A percentile compares a stretch with the other conserved stretches of the same genome.
Conservation (phyloP, 1,140 invertebrate species). For the Conus ventricosus region DNA sequence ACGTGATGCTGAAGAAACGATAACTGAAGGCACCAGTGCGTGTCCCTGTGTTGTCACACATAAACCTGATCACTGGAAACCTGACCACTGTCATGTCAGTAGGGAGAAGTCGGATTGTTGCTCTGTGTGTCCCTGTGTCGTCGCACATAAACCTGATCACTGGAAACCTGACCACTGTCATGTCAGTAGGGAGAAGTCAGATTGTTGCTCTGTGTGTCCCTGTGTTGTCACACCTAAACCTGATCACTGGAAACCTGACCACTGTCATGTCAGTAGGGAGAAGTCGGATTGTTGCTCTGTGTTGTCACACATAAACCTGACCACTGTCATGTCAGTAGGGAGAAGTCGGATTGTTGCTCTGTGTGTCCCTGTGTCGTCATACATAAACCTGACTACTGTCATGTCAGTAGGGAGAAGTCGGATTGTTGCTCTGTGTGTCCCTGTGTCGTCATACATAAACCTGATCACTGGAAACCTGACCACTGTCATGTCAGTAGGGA, state of each 20-base stretch:
- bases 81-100: too few species aligned
- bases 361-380: neutral
- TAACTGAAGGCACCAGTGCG: neutral
- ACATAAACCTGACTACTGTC: neutral
- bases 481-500: too few species aligned
- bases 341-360: too few species aligned
- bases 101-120: too few species aligned
- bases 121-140: neutral
- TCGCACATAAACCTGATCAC: neutral
- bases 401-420: too few species aligned
- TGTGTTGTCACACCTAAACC: neutral
- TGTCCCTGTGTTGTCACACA: neutral
- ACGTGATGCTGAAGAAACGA: conserved; percentile 23
- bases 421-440: neutral
- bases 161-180: neutral
- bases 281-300: neutral
- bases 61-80: conserved; percentile 4
- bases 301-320: neutral
- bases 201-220: neutral
- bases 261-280: too few species aligned
- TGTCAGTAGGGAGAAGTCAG: too few species aligned
- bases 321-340: too few species aligned
- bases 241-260: neutral
- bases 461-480: neutral
- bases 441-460: neutral